These are phyloP conservation scores for Ichneumoninae sp. DNA, from an alignment of 2,888 invertebrate genomes.

Conservation along the genomic window DNA sequence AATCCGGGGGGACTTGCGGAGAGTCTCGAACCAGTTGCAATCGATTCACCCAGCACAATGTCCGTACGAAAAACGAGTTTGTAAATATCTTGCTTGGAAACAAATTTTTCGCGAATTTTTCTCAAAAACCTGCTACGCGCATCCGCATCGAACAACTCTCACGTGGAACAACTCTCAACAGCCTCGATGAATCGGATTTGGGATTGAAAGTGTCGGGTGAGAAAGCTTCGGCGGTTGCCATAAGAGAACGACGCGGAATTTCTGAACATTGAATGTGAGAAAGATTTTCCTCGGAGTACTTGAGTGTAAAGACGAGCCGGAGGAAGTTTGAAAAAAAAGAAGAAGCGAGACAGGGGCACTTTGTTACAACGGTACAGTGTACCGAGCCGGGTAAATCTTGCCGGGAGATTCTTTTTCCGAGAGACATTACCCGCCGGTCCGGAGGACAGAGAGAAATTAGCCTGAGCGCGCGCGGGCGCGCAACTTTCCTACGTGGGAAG, in stretches of 20 bases:
- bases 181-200: background rate
- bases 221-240: background rate
- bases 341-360: conserved; percentile 53
- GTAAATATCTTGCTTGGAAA: no score
- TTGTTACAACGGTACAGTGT: conserved; percentile 58
- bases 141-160: background rate
- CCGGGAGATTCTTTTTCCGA: conserved; percentile 44
- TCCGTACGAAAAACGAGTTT: conserved; percentile 14
- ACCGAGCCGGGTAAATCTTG: conserved; percentile 49
- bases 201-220: background rate
- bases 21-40: conserved; percentile 58
- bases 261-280: conserved; percentile 25
- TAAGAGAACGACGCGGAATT: conserved; percentile 13
- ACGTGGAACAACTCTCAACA: background rate
- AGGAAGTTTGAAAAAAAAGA: conserved; percentile 29
- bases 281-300: conserved; percentile 36
- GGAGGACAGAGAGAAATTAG: conserved; percentile 70
- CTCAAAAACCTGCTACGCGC: background rate
- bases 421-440: conserved; percentile 60
- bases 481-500: conserved; percentile 69
- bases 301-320: conserved; percentile 49
- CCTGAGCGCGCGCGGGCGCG: conserved; percentile 59
- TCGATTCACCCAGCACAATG: conserved; percentile 54
- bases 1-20: background rate
- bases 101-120: background rate